These are phyloP conservation scores for Galbula dea DNA, from an alignment of 2,113 vertebrate genomes.

Conservation along the genomic window DNA sequence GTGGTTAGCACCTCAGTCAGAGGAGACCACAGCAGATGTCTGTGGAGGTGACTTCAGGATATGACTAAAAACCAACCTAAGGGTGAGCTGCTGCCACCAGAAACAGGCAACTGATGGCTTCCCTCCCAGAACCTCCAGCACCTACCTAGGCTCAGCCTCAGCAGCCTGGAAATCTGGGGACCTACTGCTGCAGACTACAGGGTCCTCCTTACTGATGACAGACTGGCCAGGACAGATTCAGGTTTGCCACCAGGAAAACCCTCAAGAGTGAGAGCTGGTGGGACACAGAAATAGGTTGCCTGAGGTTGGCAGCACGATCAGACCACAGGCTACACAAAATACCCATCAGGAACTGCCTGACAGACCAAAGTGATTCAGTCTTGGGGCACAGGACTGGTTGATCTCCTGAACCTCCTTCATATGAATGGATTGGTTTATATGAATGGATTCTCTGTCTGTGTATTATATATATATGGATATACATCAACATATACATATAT, in stretches of 20 bases:
- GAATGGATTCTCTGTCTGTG: no score
- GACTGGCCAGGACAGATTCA: not conserved
- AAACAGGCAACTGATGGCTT: not conserved
- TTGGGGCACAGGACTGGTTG: not conserved
- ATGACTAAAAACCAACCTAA: not conserved
- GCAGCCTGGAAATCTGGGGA: not conserved
- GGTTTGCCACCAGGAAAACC: not conserved
- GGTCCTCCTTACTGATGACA: rapidly evolving
- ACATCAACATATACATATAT: not conserved
- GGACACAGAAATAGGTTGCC: not conserved
- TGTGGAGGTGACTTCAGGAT: not conserved
- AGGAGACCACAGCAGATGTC: not conserved
- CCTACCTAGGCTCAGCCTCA: no score
- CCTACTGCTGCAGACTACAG: not conserved
- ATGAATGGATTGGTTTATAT: not conserved
- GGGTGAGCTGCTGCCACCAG: not conserved
- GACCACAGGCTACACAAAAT: not conserved
- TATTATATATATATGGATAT: not conserved
- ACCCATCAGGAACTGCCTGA: not conserved
- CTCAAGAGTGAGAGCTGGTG: not conserved
- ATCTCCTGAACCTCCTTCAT: not conserved
- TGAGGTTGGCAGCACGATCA: not conserved
- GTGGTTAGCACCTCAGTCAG: not conserved
- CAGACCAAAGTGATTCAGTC: not conserved
- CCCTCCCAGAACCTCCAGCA: not conserved